Evolutionary conservation across 1,140 invertebrate genomes (phyloP), one percentile per base, ranked within the genome.

Genomic region (Zaprionus lachaisei): DNA sequence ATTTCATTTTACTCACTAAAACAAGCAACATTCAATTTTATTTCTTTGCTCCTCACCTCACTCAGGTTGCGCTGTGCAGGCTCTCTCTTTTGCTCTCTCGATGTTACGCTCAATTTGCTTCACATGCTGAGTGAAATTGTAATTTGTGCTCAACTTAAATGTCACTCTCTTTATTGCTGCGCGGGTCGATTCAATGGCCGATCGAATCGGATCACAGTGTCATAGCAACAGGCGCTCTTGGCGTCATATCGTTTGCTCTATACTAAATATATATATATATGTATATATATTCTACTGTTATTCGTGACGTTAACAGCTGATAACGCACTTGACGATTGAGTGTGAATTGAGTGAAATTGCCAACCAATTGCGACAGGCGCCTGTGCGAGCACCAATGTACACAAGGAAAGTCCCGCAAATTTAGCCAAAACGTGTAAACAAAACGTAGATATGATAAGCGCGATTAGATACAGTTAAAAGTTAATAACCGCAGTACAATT

Each of bases 291-390:
- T 78, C 20, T 81, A 89, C 78, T 65, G 83, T 83, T 78, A 84
- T 69, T 84, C 55, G 75, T 87, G 83, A 89, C 83, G 81, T 89
- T 74, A 75, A n/a, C 15, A 11, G 24, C 79, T 81, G 73, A 76
- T 68, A 62, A 81, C 58, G 72, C 62, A 63, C 61, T 71, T 55
- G 47, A 56, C 38, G 15, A 3, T 38, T 47, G 44, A 31, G 62
- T n/a, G 15, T 15, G 5, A 55, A 47, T 72, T 72, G 73, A 77
- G 73, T 56, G 62, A 20, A 74, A 66, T 51, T 51, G 24, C 17
- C 47, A 47, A 49, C 44, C 26, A 58, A 38, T 44, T 64, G 62
- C 61, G n/a, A 9, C 0, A 2, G 2, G 5, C 15, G 15, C 6
- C 2, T 44, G n/a, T n/a, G 44, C n/a, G 9, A 11, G 20, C 47